These are phyloP conservation scores for Phaetusa simplex DNA, from an alignment of 2,113 vertebrate species.

Conservation along the genomic window DNA sequence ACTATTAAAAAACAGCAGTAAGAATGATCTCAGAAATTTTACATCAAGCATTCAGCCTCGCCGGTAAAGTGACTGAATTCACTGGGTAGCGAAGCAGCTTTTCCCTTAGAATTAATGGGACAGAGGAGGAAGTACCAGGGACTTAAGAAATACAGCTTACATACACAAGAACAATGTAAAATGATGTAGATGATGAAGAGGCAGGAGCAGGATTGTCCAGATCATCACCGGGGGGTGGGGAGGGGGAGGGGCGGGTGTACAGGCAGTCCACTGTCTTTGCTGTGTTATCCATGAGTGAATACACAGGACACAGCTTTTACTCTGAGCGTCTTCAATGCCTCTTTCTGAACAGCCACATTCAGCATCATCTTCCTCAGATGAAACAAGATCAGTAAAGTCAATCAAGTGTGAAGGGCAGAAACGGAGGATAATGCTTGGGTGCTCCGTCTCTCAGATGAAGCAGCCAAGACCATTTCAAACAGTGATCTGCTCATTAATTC, in stretches of 20 bases:
- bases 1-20: background rate
- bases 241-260: background rate
- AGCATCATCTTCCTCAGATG: background rate
- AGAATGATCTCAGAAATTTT: background rate
- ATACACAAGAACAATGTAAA: background rate
- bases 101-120: background rate
- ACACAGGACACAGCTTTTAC: background rate
- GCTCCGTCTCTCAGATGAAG: background rate
- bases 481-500: background rate
- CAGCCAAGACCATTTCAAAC: background rate
- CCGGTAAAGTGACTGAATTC: background rate
- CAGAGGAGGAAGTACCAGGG: background rate
- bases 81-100: background rate
- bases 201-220: background rate
- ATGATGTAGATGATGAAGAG: background rate
- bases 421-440: background rate
- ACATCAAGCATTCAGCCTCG: background rate
- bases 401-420: constrained; percentile 1
- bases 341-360: background rate
- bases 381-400: background rate
- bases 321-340: background rate
- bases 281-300: background rate
- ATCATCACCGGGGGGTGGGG: background rate
- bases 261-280: background rate
- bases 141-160: background rate